These are phyloP conservation scores for Pseudorectes ferrugineus DNA, from an alignment of 2,113 vertebrate species.

Conservation along the genomic window DNA sequence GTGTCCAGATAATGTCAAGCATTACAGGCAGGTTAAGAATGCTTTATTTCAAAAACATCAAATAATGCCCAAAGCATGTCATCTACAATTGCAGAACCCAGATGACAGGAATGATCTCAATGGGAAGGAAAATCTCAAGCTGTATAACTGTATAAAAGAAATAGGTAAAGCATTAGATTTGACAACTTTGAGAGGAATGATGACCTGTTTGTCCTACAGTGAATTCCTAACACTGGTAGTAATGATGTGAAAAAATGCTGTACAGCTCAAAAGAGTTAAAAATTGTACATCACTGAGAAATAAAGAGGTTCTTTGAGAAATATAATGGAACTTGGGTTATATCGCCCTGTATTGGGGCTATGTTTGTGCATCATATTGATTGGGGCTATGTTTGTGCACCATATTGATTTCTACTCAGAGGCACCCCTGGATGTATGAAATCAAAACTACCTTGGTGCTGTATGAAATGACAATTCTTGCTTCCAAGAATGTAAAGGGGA, in stretches of 20 bases:
- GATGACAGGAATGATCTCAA: not conserved
- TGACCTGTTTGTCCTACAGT: not conserved
- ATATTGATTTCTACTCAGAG: not conserved
- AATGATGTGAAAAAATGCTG: not conserved
- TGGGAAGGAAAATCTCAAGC: not conserved
- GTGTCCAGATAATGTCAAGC: not conserved
- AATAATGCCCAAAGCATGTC: not conserved
- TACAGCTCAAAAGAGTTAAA: not conserved
- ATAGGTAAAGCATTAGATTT: not conserved
- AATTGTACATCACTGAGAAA: not conserved
- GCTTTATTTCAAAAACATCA: not conserved
- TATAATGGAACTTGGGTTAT: not conserved
- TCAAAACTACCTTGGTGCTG: not conserved
- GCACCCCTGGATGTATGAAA: not conserved
- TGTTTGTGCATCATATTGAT: not conserved
- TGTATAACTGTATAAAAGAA: not conserved
- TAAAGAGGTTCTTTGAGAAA: not conserved
- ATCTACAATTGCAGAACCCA: not conserved
- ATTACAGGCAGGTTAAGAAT: not conserved
- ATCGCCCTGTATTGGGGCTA: accelerated
- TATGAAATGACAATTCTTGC: not conserved
- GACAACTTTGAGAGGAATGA: not conserved
- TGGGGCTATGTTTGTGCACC: not conserved
- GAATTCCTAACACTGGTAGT: not conserved
- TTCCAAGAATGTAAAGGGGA: not conserved